Conservation (phyloP, 2,888 invertebrate genomes). For the Nymphalis c-album region DNA sequence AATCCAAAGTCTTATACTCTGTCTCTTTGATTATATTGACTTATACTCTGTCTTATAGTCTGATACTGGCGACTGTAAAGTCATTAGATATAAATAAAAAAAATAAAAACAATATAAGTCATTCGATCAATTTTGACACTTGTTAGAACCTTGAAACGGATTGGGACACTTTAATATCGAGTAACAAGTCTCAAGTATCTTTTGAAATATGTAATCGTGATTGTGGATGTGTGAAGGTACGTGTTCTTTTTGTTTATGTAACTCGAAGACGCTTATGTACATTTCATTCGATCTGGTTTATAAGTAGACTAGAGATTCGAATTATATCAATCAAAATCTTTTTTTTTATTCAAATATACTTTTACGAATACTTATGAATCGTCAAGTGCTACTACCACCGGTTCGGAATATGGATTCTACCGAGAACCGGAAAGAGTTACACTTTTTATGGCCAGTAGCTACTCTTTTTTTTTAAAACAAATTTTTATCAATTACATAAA, state of each 20-base stretch:
- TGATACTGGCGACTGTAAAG: background rate
- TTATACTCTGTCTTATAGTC: too few species aligned
- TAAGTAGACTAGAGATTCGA: background rate
- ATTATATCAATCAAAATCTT: too few species aligned
- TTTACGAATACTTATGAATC: too few species aligned
- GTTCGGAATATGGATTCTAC: too few species aligned
- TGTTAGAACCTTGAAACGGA: slow-evolving; percentile 22
- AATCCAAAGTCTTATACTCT: too few species aligned
- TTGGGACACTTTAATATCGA: slow-evolving; percentile 25
- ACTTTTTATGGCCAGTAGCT: too few species aligned
- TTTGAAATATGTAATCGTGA: slow-evolving; percentile 29
- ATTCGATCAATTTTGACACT: slow-evolving; percentile 21
- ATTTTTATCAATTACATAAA: too few species aligned
- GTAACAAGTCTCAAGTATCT: slow-evolving; percentile 27
- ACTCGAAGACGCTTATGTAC: slow-evolving; percentile 10
- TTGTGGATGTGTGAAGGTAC: slow-evolving; percentile 30
- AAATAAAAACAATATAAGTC: background rate
- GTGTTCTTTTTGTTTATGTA: slow-evolving; percentile 27
- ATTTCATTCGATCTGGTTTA: slow-evolving; percentile 14
- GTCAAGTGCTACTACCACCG: too few species aligned
- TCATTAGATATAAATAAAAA: background rate
- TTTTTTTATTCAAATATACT: too few species aligned
- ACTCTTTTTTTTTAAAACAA: too few species aligned
- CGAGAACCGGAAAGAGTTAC: too few species aligned
- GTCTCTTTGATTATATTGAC: too few species aligned